Base-by-base conservation (phyloP, 2,888 invertebrate species). In the Altica lythri region DNA sequence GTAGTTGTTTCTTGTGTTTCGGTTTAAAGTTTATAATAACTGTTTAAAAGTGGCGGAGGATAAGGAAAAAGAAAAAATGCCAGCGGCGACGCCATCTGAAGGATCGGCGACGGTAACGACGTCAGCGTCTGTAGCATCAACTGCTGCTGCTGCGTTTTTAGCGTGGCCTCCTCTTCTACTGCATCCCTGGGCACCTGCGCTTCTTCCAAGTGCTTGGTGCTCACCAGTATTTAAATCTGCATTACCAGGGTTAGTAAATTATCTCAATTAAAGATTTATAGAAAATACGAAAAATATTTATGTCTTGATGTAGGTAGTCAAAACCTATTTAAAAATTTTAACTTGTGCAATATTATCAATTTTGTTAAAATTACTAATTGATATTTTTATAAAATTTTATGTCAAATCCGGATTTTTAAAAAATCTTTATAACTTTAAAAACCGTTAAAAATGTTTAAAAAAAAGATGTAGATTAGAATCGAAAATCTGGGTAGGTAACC, bases 141-240 rank as follows among this genome's bases (percentile, higher is more conserved):
- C 72, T 32, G 71, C 71, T 43, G 76, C 74, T 56, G 75, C 71
- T n/a, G 85, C 87, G 51, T 80, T 88, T 72, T 75, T 88, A 72
- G 86, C 86, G 12, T 88, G 88, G 88, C 86, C 87, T 68, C 89
- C 89, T 35, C 84, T 88, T 58, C 75, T 89, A 68, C 77, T 89
- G 73, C 86, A 86, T 65, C 88, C 88, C 14, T 89, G 88, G 88
- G 86, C 85, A 47, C 86, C 86, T 64, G 86, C 87, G 29, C 79
- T 88, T 58, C 70, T 87, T 63, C 86, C 88, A 60, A 80, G 81
- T 54, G 85, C 86, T 59, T 85, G 85, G 72, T 89, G 85, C 77
- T 75, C 71, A 48, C 75, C 69, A 42, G 88, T 85, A 69, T 86
- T 88, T 57, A 85, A 87, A 40, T 86, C 85, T 51, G 88, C 88